Percentiles rank a stretch among this genome's conserved stretches.
phyloP scores from a whole-genome alignment of 2,797 vertebrate species.

The Poecilia gillii region DNA sequence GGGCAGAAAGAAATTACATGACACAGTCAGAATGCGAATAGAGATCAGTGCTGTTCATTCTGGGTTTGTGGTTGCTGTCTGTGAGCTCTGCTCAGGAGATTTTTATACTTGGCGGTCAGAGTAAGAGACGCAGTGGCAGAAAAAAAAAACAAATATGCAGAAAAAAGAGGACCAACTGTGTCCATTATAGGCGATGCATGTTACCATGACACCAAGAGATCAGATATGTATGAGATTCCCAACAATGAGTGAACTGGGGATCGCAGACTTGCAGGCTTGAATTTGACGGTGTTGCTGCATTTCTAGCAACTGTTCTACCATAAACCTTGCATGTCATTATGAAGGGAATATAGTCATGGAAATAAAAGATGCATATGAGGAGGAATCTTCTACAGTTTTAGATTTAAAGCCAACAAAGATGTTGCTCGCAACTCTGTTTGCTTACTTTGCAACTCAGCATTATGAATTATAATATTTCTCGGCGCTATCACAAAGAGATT shows the following conservation, averaged over 20 bases:
- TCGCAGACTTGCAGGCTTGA: neutral
- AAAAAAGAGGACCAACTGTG: neutral
- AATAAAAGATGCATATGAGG: neutral
- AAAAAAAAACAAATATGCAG: neutral
- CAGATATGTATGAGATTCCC: neutral
- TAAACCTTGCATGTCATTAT: neutral
- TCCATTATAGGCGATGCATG: neutral
- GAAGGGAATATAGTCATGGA: neutral
- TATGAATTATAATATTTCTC: conserved; percentile 7
- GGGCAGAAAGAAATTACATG: neutral
- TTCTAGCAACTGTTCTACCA: neutral
- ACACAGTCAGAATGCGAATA: neutral
- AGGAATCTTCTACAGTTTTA: neutral
- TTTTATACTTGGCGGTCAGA: neutral
- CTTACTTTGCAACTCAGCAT: conserved; percentile 15
- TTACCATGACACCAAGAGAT: neutral
- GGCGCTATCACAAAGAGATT: conserved; percentile 30
- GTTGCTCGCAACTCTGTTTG: conserved; percentile 6
- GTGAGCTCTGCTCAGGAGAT: neutral
- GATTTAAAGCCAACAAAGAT: neutral
- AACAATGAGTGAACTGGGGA: neutral
- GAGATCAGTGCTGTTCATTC: neutral
- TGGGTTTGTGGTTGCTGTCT: neutral
- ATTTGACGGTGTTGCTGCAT: neutral
- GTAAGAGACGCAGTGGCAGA: neutral